Evolutionary conservation across 2,888 invertebrate species (phyloP).

Genomic region (Drosophila nr. medialis): DNA sequence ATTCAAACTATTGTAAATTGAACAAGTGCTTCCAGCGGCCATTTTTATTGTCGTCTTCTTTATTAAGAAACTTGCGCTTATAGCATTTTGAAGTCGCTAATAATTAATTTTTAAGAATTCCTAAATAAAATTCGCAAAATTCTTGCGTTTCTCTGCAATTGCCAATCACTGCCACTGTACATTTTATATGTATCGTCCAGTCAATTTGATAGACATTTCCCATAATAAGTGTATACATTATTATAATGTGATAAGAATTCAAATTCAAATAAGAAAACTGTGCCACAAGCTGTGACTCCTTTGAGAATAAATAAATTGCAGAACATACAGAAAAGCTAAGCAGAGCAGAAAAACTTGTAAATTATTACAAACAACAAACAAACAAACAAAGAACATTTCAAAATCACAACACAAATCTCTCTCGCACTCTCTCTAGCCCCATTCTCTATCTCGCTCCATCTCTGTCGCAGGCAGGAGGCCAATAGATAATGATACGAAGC

Average conservation of each 20-base stretch:
- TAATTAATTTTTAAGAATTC: neutral
- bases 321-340: neutral
- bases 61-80: neutral
- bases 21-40: neutral
- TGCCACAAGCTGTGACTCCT: neutral
- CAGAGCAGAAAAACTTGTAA: neutral
- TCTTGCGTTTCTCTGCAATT: neutral
- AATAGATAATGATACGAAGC: constrained; percentile 53
- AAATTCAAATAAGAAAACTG: neutral
- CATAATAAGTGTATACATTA: constrained; percentile 3
- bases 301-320: neutral
- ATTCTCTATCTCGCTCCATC: neutral
- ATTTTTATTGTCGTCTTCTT: neutral
- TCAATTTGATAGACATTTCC: neutral
- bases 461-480: constrained; percentile 15
- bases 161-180: neutral
- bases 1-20: neutral
- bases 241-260: neutral
- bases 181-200: neutral
- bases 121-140: neutral
- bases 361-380: too few relatives aligned
- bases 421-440: neutral
- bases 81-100: neutral
- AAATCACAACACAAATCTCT: constrained; percentile 30
- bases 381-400: neutral